Evolutionary conservation across 2,797 vertebrate genomes (phyloP), one percentile per base, ranked within the genome.

Genomic region (Melanotaenia maccullochi): DNA sequence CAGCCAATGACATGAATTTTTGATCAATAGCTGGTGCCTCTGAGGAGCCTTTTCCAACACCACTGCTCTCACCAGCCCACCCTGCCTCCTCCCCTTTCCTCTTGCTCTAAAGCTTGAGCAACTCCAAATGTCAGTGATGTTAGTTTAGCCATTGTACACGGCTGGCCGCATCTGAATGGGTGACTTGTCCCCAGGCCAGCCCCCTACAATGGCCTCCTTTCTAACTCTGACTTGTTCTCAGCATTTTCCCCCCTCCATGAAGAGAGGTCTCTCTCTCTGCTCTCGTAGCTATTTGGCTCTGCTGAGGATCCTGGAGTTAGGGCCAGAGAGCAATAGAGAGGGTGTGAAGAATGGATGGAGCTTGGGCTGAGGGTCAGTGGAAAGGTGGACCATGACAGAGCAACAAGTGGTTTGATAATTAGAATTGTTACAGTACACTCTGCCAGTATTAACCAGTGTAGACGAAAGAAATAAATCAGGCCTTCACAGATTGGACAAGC

Each of bases 111-210:
- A 93, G 93, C 90, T 90, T 75, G 70, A 81, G 91, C 92, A 90
- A 90, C 92, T 95, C 93, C 90, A 93, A 93, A 95, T 93, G 94
- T 95, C 95, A 93, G 86, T 91, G 93, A 94, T 97, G 96, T 98
- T 97, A 95, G 96, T 97, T 97, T 97, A 96, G 96, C 95, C 94
- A 97, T 97, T 97, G 96, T 91, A 89, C 95, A 97, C 68, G 95
- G 96, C 95, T 97, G 94, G 95, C 93, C 94, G 94, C 89, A 82
- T 94, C 95, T 96, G 95, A 96, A 97, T 95, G 95, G 93, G 86
- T 86, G 73, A 95, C 94, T 95, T 96, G 96, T 97, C 95, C 95
- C 93, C 90, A 83, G 92, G 89, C 94, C 90, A 93, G 93, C 94
- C 95, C 94, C 95, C 91, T 92, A 95, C 94, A 95, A 95, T 91